Conservation (phyloP, 1,140 invertebrate genomes). For the Bicyclus anynana region DNA sequence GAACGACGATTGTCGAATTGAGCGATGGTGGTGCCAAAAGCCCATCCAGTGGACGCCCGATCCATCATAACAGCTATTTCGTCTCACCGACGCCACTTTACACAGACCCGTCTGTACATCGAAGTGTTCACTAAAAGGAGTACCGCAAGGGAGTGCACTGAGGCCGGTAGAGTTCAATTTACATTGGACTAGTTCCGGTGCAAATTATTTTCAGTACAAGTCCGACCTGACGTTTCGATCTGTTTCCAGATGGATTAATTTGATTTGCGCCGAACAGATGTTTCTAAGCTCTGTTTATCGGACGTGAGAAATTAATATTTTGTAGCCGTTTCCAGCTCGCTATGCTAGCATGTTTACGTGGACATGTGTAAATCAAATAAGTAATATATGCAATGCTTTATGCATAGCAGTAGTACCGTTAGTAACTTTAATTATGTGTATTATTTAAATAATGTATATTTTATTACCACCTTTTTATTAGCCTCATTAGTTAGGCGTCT, state of each 20-base stretch:
- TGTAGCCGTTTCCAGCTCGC: slow-evolving; percentile 19
- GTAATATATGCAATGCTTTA: background rate
- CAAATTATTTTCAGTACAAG: slow-evolving; percentile 71
- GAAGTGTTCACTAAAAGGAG: slow-evolving; percentile 9
- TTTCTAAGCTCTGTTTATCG: slow-evolving; percentile 53
- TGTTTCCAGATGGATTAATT: slow-evolving; percentile 74
- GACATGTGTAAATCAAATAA: background rate
- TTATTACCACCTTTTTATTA: too few species aligned
- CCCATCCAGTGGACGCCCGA: slow-evolving; percentile 61
- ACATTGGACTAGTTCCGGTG: slow-evolving; percentile 42
- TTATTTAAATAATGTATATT: too few species aligned
- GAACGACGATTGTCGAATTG: slow-evolving; percentile 68
- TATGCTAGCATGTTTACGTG: too few species aligned
- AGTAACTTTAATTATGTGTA: too few species aligned
- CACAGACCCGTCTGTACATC: slow-evolving; percentile 25
- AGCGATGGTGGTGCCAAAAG: slow-evolving; percentile 67
- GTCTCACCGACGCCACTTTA: slow-evolving; percentile 38
- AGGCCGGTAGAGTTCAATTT: slow-evolving; percentile 27
- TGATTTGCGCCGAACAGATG: slow-evolving; percentile 69
- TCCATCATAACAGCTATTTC: slow-evolving; percentile 67
- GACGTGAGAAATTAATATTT: slow-evolving; percentile 44
- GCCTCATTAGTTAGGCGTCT: too few species aligned
- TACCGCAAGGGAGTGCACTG: slow-evolving; percentile 12
- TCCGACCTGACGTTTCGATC: slow-evolving; percentile 72
- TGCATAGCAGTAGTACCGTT: background rate